phyloP scores from a whole-genome alignment of 2,888 invertebrate genomes.

The Xestia ashworthii region DNA sequence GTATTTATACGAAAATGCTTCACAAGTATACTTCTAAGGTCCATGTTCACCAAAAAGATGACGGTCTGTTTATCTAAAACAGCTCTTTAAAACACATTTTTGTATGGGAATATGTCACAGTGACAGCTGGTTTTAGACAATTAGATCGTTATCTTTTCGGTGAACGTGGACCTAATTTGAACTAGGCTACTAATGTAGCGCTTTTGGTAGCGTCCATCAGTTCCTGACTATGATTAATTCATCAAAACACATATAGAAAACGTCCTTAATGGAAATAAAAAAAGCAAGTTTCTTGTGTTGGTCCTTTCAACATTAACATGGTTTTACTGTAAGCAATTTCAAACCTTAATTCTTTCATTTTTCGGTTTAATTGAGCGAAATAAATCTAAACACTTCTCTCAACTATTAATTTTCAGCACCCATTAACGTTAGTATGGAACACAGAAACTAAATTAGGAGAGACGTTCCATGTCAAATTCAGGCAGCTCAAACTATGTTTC shows the following conservation, averaged over 20 bases:
- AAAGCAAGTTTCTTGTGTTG: not conserved
- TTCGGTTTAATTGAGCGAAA: not conserved
- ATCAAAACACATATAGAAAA: not conserved
- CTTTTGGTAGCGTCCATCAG: too few relatives aligned
- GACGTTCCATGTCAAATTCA: conserved; percentile 14
- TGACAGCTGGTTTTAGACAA: too few relatives aligned
- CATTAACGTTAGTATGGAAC: conserved; percentile 21
- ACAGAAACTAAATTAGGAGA: conserved; percentile 41
- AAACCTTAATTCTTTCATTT: not conserved
- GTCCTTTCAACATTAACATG: not conserved
- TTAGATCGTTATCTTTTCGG: too few relatives aligned
- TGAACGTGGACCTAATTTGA: too few relatives aligned
- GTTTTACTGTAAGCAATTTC: not conserved
- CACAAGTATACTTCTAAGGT: too few relatives aligned
- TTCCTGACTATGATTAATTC: not conserved
- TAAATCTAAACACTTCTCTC: not conserved
- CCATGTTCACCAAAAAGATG: too few relatives aligned
- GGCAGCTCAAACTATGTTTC: conserved; percentile 10
- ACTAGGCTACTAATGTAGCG: too few relatives aligned
- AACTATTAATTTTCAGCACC: conserved; percentile 19
- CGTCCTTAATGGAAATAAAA: not conserved
- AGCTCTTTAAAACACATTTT: too few relatives aligned
- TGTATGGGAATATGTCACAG: too few relatives aligned
- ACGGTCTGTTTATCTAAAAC: too few relatives aligned
- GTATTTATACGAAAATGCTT: not conserved